Conservation (phyloP, 2,888 invertebrate genomes). For the Pachydiplax longipennis region DNA sequence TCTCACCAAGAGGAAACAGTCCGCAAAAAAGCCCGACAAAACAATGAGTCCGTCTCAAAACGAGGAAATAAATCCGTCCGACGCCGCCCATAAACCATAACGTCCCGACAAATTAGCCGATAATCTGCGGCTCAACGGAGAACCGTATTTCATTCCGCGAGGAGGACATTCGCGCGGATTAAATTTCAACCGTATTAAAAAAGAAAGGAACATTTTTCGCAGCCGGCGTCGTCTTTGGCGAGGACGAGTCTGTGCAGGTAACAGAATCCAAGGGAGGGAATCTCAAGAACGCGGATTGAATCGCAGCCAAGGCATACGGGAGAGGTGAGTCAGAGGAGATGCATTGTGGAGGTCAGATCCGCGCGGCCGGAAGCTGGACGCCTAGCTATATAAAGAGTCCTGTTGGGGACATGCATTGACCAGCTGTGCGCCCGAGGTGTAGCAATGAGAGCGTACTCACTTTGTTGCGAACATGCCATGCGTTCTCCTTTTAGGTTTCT, state of each 20-base stretch:
- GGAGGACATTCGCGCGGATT: not conserved
- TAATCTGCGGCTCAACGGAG: not conserved
- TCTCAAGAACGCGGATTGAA: slow-evolving; percentile 6
- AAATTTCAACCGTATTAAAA: not conserved
- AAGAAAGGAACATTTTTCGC: not conserved
- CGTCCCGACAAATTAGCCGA: not conserved
- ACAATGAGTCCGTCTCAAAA: not conserved
- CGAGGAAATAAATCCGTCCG: not conserved
- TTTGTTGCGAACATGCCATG: not conserved
- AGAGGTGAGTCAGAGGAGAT: not conserved
- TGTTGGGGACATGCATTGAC: not conserved
- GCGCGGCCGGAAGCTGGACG: not conserved
- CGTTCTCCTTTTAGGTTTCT: too few species aligned
- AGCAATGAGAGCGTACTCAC: not conserved
- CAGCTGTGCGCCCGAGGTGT: not conserved
- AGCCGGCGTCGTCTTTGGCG: too few species aligned
- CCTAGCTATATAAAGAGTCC: not conserved
- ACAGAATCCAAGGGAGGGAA: slow-evolving; percentile 23
- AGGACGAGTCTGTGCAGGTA: not conserved
- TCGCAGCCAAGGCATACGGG: not conserved
- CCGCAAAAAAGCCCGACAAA: not conserved
- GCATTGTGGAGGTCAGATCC: not conserved
- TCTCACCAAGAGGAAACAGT: not conserved
- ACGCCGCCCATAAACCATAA: not conserved
- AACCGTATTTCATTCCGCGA: not conserved